Evolutionary conservation across 2,113 vertebrate species (phyloP).

Genomic region (Sprattus sprattus): DNA sequence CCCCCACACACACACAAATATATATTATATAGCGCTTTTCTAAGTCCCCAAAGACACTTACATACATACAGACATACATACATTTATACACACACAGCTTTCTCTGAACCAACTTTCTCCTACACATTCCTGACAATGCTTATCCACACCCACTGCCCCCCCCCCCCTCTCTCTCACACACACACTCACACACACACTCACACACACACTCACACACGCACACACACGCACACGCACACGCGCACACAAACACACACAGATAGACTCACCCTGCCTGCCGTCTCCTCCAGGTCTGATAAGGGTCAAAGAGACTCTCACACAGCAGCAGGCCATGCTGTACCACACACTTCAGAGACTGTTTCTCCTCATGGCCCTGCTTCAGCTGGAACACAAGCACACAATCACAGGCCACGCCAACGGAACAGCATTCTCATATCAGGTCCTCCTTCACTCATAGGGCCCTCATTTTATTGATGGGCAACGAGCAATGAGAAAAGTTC

Average conservation of each 20-base stretch:
- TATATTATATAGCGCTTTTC: too few relatives aligned
- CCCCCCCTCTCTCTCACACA: not conserved
- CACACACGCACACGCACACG: constrained; percentile 8
- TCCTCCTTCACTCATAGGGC: not conserved
- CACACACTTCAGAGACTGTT: constrained; percentile 66
- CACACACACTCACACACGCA: too few relatives aligned
- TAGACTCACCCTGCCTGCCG: constrained; percentile 82
- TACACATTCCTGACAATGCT: constrained; percentile 45
- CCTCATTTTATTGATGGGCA: too few relatives aligned
- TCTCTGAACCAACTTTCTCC: constrained; percentile 27
- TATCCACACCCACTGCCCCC: not conserved
- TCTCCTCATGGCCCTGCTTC: constrained; percentile 65
- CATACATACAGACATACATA: not conserved
- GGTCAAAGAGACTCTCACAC: constrained; percentile 90
- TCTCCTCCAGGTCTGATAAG: constrained; percentile 92
- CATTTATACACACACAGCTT: not conserved
- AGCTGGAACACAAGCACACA: constrained; percentile 68
- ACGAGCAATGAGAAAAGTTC: too few relatives aligned
- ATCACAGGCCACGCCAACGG: constrained; percentile 9
- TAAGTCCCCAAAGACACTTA: not conserved
- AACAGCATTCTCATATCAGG: not conserved
- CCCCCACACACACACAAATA: not conserved
- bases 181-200: not conserved
- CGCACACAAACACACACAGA: constrained; percentile 25
- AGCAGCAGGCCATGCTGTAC: constrained; percentile 83